These are phyloP conservation scores for Ormyrus thymus DNA, from an alignment of 2,888 invertebrate genomes.

Conservation along the genomic window DNA sequence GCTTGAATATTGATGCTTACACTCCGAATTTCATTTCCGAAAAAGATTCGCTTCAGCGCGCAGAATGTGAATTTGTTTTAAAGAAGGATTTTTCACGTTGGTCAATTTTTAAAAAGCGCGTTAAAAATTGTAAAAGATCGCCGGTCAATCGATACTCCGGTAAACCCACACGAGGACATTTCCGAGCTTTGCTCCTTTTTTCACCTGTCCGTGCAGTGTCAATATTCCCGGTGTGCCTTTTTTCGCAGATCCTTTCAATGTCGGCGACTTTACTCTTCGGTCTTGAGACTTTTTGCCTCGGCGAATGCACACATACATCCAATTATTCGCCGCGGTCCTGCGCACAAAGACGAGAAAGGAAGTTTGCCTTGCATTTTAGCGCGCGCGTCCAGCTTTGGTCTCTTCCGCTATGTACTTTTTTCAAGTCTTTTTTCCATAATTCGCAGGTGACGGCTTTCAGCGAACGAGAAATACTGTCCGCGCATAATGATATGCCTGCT, in stretches of 20 bases:
- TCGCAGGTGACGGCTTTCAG: too few relatives aligned
- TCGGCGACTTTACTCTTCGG: neutral
- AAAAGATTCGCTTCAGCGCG: too few relatives aligned
- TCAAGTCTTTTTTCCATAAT: conserved; percentile 3
- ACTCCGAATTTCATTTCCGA: too few relatives aligned
- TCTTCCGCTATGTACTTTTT: conserved; percentile 32
- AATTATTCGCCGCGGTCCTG: conserved; percentile 13
- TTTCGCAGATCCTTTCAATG: neutral
- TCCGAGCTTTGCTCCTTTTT: too few relatives aligned
- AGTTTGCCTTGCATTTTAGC: conserved; percentile 39
- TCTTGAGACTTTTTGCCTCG: neutral
- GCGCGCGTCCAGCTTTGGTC: neutral
- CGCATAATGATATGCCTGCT: neutral
- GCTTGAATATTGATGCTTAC: too few relatives aligned
- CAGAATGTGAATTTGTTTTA: too few relatives aligned
- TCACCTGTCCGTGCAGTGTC: too few relatives aligned
- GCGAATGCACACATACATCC: neutral
- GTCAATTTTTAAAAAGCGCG: too few relatives aligned
- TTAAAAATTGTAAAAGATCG: too few relatives aligned
- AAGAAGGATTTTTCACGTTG: too few relatives aligned
- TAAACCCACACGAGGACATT: too few relatives aligned
- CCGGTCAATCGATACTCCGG: too few relatives aligned
- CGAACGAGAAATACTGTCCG: neutral
- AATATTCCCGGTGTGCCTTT: neutral
- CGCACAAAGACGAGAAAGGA: conserved; percentile 43